phyloP scores from a whole-genome alignment of 2,888 invertebrate species.

The Sclerodermus sp. region DNA sequence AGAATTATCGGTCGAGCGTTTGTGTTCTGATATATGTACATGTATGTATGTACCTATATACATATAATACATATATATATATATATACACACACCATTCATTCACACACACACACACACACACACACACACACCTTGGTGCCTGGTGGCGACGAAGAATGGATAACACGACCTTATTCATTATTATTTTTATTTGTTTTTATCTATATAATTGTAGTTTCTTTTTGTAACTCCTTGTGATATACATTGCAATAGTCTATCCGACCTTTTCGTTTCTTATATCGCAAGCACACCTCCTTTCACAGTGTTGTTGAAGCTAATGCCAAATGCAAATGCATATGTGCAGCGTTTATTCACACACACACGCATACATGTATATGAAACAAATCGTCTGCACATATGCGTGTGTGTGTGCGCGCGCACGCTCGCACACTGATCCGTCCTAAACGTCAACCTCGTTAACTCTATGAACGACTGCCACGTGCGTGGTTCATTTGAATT shows the following conservation, averaged over 20 bases:
- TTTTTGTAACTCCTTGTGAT: conserved; percentile 58
- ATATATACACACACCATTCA: conserved; percentile 36
- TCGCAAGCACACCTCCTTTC: conserved; percentile 47
- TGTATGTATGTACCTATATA: conserved; percentile 39
- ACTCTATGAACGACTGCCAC: too few species aligned
- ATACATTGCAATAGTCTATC: conserved; percentile 57
- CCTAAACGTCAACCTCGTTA: too few species aligned
- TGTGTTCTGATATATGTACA: conserved; percentile 11
- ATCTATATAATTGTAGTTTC: conserved; percentile 57
- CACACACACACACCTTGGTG: conserved; percentile 37
- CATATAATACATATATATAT: conserved; percentile 13
- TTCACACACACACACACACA: too few species aligned
- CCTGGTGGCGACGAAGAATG: conserved; percentile 47
- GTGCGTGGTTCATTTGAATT: too few species aligned
- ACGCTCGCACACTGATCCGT: too few species aligned
- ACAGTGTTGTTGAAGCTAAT: too few species aligned
- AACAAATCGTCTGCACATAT: too few species aligned
- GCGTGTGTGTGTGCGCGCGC: too few species aligned
- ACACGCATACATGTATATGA: too few species aligned
- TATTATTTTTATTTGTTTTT: conserved; percentile 55
- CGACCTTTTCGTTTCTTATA: conserved; percentile 53
- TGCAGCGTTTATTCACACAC: too few species aligned
- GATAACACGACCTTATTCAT: conserved; percentile 41
- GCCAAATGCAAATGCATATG: too few species aligned
- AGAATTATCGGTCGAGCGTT: conserved; percentile 30